Percentiles rank a stretch among this genome's conserved stretches.
These are phyloP conservation scores for Heteromormyrus szaboi DNA, from an alignment of 2,797 vertebrate species.

Conservation along the genomic window DNA sequence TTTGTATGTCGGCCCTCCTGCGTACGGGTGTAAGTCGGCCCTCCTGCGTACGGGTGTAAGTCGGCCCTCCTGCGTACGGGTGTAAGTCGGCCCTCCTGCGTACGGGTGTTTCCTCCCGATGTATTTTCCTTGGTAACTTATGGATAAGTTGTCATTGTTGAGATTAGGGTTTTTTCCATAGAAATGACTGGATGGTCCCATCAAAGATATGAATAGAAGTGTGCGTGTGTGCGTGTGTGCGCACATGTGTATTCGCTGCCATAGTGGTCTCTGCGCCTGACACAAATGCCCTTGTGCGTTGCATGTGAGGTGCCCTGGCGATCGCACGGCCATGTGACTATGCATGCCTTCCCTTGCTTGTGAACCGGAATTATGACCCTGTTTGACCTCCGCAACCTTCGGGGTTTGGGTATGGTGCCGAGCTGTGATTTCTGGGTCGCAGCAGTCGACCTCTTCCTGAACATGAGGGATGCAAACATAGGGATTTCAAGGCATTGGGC, in stretches of 20 bases:
- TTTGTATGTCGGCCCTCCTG: background rate
- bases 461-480: background rate
- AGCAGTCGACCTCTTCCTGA: background rate
- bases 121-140: background rate
- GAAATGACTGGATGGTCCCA: background rate
- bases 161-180: background rate
- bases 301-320: background rate
- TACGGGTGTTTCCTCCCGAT: too few species aligned
- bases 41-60: too few species aligned
- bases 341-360: background rate
- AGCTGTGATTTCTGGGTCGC: background rate
- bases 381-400: background rate
- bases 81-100: too few species aligned
- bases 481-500: background rate
- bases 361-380: background rate
- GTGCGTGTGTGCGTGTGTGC: too few species aligned
- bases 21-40: too few species aligned
- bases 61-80: too few species aligned
- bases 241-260: background rate
- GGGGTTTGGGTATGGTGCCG: background rate
- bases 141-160: background rate
- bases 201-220: background rate
- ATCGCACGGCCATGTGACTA: background rate
- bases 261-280: background rate
- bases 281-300: background rate